Evolutionary conservation across 2,113 vertebrate genomes (phyloP), one percentile per base, ranked within the genome.

Genomic region (Gambusia affinis): DNA sequence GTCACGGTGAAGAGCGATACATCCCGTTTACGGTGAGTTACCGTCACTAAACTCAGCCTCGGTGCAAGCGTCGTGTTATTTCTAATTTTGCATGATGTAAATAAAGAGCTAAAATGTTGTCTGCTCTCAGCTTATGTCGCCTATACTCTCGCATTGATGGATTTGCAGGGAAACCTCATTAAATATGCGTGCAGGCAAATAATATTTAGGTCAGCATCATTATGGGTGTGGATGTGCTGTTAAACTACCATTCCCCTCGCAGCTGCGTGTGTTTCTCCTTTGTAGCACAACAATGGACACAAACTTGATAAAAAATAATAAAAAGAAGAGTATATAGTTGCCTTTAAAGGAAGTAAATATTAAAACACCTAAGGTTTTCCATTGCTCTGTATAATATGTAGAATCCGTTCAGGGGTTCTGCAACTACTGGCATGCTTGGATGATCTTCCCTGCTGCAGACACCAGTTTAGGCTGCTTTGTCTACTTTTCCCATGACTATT

Each of bases 171-270:
- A 67, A 80, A 70, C 76, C 60, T 80, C 66, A 39, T 77, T 78
- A 64, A 60, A 73, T 67, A 84, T 77, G 71, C 72, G 65, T 70
- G 73, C 17, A 68, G 66, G 79, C 62, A 60, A 81, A 67, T 62
- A 72, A 73, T 79, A 89, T 92, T 85, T 92, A 90, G 92, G 92
- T 94, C 92, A 92, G 66, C 37, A 29, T 70, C 39, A 79, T 70
- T 75, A 44, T 75, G 85, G 87, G 81, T 92, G 89, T 90, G 87
- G 86, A 88, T 83, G 71, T 42, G 67, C 76, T 79, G 31, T 44
- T 30, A n/a, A 57, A 39, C 47, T 47, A 8, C 29, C n/a, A n/a
- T 67, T 19, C 15, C 17, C 1, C 27, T 17, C 70, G 37, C 62
- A 27, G 24, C 11, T 60, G 63, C 30, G 33, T 29, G 44, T 17